Evolutionary conservation across 2,888 invertebrate genomes (phyloP).

Genomic region (Dexiosoma caninum): DNA sequence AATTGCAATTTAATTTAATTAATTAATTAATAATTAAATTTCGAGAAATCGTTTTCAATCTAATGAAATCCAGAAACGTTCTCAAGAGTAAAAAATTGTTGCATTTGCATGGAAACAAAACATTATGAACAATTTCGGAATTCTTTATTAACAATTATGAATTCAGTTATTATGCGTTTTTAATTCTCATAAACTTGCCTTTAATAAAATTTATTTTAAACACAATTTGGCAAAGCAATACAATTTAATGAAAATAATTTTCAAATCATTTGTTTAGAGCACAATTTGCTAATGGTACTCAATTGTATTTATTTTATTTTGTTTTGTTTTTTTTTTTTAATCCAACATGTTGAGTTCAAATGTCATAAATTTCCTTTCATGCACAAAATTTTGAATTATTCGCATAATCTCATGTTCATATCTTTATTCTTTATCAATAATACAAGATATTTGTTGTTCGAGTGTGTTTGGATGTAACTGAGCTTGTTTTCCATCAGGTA

Average conservation of each 20-base stretch:
- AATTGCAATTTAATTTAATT: too few relatives aligned
- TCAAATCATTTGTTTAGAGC: neutral
- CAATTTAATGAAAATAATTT: neutral
- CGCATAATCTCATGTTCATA: conserved; percentile 21
- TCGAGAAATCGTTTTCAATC: too few relatives aligned
- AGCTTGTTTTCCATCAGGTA: conserved; percentile 15
- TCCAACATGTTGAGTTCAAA: conserved; percentile 26
- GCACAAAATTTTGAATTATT: conserved; percentile 37
- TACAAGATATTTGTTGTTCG: neutral
- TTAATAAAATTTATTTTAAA: too few relatives aligned
- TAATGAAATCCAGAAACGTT: too few relatives aligned
- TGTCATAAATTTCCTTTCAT: conserved; percentile 16
- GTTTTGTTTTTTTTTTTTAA: neutral
- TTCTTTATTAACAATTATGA: too few relatives aligned
- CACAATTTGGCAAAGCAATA: neutral
- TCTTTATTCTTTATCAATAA: conserved; percentile 47
- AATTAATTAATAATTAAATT: too few relatives aligned
- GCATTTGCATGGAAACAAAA: too few relatives aligned
- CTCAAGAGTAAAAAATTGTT: too few relatives aligned
- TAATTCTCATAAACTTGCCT: too few relatives aligned
- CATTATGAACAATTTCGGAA: too few relatives aligned
- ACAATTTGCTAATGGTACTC: neutral
- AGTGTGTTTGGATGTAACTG: neutral
- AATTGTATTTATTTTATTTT: neutral
- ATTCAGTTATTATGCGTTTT: too few relatives aligned